Evolutionary conservation across 2,797 vertebrate species (phyloP), one percentile per base, ranked within the genome.

Genomic region (Gallirallus australis): DNA sequence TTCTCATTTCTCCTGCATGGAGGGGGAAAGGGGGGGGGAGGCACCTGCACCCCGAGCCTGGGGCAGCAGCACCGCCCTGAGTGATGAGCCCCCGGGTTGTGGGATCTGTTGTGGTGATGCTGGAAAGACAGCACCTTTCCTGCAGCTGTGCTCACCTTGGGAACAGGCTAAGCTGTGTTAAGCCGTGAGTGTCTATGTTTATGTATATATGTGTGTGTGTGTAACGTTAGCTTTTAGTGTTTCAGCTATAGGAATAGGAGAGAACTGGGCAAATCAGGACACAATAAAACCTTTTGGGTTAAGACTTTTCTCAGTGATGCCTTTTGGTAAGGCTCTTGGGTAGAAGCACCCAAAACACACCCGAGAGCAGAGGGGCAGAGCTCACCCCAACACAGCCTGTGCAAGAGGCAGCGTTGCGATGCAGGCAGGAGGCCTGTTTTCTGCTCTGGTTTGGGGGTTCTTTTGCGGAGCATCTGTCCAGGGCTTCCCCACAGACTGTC

Each of bases 21-120:
- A 9, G 14, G 12, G 50, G 48, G 8, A 33, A 19, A 0, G 0
- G 33, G 4, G 1, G 12, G 0, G 33, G 3, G 1, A 9, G 30
- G 2, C 12, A 6, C 19, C 42, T 8, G 3, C 16, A 4, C n/a
- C 21, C 21, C 6, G 1, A 16, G 54, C 39, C 70, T 86, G 21
- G 48, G 40, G 79, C 52, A 75, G 86, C 48, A 53, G 47, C 69
- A 68, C 50, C 8, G 2, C 3, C 6, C 27, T 2, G 6, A 50
- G 47, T 1, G 35, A 28, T 17, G 63, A 33, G 79, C 40, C 56
- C 35, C 35, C 1, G 15, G 12, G 53, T 54, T 12, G 0, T 1
- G 20, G 77, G 33, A 57, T 23, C n/a, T 14, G 13, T 33, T 15
- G 4, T 2, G 68, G 65, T 42, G 23, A 25, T 7, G 15, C 48